These are phyloP conservation scores for Boloria euphrosyne DNA, from an alignment of 2,888 invertebrate genomes.

Conservation along the genomic window DNA sequence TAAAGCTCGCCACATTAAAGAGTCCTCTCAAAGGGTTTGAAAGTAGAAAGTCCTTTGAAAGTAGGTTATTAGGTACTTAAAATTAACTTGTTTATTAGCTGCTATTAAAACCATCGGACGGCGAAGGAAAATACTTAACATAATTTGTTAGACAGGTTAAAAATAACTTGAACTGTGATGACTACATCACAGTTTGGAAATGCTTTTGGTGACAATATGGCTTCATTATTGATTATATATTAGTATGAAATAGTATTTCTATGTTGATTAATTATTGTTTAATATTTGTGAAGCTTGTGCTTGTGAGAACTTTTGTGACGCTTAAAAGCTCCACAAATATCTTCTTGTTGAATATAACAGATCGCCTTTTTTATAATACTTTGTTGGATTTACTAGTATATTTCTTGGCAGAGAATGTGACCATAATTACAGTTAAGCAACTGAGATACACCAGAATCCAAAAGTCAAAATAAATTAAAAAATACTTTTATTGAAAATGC, in stretches of 20 bases:
- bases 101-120: constrained; percentile 15
- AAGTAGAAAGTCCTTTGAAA: constrained; percentile 10
- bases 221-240: background rate
- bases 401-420: too few relatives aligned
- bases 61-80: constrained; percentile 16
- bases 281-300: too few relatives aligned
- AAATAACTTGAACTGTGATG: constrained; percentile 17
- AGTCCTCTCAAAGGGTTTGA: constrained; percentile 3
- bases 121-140: constrained; percentile 9
- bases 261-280: too few relatives aligned
- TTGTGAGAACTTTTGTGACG: too few relatives aligned
- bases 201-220: background rate
- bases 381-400: too few relatives aligned
- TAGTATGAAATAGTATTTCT: background rate
- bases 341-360: too few relatives aligned
- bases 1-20: constrained; percentile 7
- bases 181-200: background rate
- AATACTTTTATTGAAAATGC: too few relatives aligned
- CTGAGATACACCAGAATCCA: too few relatives aligned
- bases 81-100: constrained; percentile 30
- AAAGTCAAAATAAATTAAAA: too few relatives aligned
- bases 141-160: constrained; percentile 2
- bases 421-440: too few relatives aligned
- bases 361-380: too few relatives aligned
- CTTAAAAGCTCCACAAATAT: too few relatives aligned